Evolutionary conservation across 2,888 invertebrate species (phyloP).

Genomic region (Macaria liturata): DNA sequence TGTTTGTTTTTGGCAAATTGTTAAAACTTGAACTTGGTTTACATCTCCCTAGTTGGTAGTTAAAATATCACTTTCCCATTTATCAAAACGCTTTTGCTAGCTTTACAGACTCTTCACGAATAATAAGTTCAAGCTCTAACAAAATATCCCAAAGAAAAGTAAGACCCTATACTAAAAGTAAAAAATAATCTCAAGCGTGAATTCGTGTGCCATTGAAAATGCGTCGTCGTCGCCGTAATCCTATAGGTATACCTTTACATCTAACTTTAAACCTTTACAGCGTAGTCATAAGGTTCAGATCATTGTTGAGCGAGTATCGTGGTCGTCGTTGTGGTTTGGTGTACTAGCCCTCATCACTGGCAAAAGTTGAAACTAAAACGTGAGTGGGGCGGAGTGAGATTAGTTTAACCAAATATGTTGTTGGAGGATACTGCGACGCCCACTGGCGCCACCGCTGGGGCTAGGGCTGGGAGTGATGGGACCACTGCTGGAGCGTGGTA

Average conservation of each 20-base stretch:
- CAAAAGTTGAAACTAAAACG: too few relatives aligned
- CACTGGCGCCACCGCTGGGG: background rate
- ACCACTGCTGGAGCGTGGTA: constrained; percentile 51
- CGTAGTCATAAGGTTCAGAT: constrained; percentile 11
- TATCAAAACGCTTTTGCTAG: too few relatives aligned
- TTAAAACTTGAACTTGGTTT: constrained; percentile 27
- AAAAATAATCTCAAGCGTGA: constrained; percentile 10
- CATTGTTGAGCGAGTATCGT: background rate
- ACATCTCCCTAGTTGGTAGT: background rate
- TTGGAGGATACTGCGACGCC: constrained; percentile 11
- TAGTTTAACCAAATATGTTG: background rate
- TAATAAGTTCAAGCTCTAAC: constrained; percentile 23
- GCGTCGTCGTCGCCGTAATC: constrained; percentile 16
- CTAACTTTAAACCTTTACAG: constrained; percentile 10
- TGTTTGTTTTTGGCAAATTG: constrained; percentile 45
- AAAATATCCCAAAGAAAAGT: constrained; percentile 39
- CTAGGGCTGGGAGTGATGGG: constrained; percentile 4
- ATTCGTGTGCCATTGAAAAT: constrained; percentile 18
- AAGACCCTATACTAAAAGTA: constrained; percentile 16
- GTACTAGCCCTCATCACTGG: too few relatives aligned
- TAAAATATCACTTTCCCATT: too few relatives aligned
- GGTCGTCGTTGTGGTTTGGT: constrained; percentile 2
- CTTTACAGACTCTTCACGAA: background rate
- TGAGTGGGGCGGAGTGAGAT: background rate
- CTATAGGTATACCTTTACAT: constrained; percentile 11